Evolutionary conservation across 2,888 invertebrate genomes (phyloP).

Genomic region (Heliconius sara): DNA sequence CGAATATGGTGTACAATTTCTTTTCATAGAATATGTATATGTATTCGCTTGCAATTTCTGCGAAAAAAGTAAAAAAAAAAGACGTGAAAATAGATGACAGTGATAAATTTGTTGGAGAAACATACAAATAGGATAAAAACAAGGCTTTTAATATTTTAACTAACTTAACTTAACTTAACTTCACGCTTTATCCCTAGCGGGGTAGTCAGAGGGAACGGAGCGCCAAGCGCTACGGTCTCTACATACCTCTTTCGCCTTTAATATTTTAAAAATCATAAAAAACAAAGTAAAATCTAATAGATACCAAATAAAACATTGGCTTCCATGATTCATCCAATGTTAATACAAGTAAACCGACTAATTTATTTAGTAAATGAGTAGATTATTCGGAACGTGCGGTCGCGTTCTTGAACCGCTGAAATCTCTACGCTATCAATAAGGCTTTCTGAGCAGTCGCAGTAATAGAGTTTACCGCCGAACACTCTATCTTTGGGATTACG

Average conservation of each 20-base stretch:
- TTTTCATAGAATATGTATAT: constrained; percentile 28
- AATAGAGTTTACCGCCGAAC: constrained; percentile 59
- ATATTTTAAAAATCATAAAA: background rate
- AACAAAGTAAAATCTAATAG: background rate
- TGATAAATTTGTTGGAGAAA: background rate
- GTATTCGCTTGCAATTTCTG: constrained; percentile 9
- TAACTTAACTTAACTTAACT: too few species aligned
- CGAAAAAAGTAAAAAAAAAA: background rate
- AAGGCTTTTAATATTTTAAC: background rate
- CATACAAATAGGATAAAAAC: background rate
- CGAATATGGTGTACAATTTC: constrained; percentile 37
- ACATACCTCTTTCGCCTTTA: too few species aligned
- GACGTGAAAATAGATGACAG: background rate
- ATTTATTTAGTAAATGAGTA: constrained; percentile 44
- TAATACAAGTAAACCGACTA: constrained; percentile 36
- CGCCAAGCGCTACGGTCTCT: too few species aligned
- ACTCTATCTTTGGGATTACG: constrained; percentile 74
- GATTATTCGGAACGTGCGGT: constrained; percentile 43
- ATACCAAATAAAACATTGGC: background rate
- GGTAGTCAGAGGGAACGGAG: too few species aligned
- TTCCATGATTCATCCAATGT: constrained; percentile 3
- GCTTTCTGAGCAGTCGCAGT: constrained; percentile 51
- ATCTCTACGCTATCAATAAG: constrained; percentile 54
- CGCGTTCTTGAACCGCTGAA: constrained; percentile 46
- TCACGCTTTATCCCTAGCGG: too few species aligned